A percentile compares a stretch with the other conserved stretches of the same genome.
phyloP scores from a whole-genome alignment of 2,113 vertebrate species.

The Todiramphus chloris region DNA sequence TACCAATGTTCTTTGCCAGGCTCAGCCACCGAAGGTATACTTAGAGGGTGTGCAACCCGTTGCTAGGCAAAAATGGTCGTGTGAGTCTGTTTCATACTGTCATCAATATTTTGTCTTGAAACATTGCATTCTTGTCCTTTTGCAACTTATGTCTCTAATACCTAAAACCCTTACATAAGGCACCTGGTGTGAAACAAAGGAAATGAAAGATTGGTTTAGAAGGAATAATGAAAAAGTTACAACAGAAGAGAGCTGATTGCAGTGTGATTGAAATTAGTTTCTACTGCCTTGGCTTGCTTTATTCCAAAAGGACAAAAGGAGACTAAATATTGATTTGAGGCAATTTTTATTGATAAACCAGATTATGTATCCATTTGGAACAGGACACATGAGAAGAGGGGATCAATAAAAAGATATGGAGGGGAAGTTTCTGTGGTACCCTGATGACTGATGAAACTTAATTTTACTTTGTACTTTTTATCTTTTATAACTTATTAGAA shows the following conservation, averaged over 20 bases:
- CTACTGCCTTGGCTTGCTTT: neutral
- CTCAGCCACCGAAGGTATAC: neutral
- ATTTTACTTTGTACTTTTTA: neutral
- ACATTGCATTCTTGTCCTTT: neutral
- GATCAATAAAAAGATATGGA: neutral
- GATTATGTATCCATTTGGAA: neutral
- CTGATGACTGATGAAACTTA: neutral
- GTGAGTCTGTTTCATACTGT: neutral
- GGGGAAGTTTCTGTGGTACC: neutral
- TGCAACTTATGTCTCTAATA: neutral
- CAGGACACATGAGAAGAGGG: neutral
- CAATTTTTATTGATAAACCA: neutral
- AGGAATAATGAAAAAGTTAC: neutral
- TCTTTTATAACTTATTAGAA: neutral
- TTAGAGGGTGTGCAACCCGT: neutral
- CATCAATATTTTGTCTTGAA: constrained; percentile 21
- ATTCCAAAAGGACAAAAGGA: neutral
- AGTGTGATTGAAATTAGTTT: neutral
- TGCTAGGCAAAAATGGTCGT: neutral
- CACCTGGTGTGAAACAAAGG: neutral
- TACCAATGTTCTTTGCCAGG: neutral
- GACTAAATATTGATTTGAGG: neutral
- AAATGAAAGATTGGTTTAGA: neutral
- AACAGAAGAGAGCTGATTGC: neutral
- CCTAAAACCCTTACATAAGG: neutral